phyloP scores from a whole-genome alignment of 2,888 invertebrate genomes.

The Erpobdella octoculata region DNA sequence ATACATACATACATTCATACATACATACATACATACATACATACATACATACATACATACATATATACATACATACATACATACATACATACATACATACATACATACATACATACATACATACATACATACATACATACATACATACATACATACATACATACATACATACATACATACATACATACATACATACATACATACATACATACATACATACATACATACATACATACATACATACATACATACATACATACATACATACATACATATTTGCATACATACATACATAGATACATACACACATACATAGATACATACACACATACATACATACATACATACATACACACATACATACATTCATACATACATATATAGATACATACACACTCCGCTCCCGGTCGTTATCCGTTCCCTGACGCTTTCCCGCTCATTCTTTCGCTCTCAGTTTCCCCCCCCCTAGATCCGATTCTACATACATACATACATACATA shows the following conservation, averaged over 20 bases:
- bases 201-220: background rate
- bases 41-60: background rate
- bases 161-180: conserved; percentile 1
- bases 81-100: background rate
- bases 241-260: background rate
- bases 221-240: background rate
- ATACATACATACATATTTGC: background rate
- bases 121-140: background rate
- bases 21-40: background rate
- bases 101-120: background rate
- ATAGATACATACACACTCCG: no score
- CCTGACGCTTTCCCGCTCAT: no score
- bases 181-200: conserved; percentile 1
- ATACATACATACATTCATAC: background rate
- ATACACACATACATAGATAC: background rate
- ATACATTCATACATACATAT: no score
- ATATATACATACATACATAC: background rate
- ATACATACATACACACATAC: no score
- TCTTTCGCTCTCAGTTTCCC: no score
- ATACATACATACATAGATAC: background rate
- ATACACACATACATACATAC: no score
- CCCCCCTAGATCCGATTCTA: no score
- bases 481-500: no score
- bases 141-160: background rate
- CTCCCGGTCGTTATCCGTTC: no score